Conservation (phyloP, 2,888 invertebrate genomes). For the Congeria kusceri region DNA sequence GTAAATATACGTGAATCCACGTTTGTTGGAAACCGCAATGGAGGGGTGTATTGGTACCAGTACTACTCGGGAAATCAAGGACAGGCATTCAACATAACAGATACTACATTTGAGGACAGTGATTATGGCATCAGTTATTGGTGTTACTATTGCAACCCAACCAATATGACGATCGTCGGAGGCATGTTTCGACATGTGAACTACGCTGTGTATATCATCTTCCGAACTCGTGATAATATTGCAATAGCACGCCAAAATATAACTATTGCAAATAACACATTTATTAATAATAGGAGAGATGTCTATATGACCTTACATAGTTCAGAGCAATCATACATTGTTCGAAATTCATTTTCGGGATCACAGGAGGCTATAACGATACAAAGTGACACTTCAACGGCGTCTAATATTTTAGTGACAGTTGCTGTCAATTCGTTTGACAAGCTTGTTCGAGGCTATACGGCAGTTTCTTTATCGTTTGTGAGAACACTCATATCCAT, state of each 20-base stretch:
- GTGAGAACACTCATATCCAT: background rate
- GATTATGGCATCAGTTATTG: background rate
- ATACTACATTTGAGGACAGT: background rate
- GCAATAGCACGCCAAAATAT: background rate
- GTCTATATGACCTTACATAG: background rate
- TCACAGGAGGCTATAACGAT: background rate
- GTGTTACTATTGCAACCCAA: background rate
- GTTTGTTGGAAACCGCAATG: constrained; percentile 4
- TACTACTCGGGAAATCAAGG: background rate
- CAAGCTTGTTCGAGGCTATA: background rate
- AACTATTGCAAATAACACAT: constrained; percentile 7
- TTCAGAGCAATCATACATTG: background rate
- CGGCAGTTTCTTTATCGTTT: background rate
- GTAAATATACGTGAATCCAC: background rate
- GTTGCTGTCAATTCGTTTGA: background rate
- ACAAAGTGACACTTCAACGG: background rate
- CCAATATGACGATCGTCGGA: background rate
- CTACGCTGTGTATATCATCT: too few relatives aligned
- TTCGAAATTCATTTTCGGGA: background rate
- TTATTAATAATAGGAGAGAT: background rate
- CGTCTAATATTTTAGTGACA: background rate
- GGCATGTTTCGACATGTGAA: too few relatives aligned
- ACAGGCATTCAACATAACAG: background rate
- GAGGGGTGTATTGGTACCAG: background rate
- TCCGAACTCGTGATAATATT: too few relatives aligned